Percentiles rank a stretch among this genome's conserved stretches.
These are phyloP conservation scores for Xanthorhoe spadicearia DNA, from an alignment of 2,888 invertebrate species.

Conservation along the genomic window DNA sequence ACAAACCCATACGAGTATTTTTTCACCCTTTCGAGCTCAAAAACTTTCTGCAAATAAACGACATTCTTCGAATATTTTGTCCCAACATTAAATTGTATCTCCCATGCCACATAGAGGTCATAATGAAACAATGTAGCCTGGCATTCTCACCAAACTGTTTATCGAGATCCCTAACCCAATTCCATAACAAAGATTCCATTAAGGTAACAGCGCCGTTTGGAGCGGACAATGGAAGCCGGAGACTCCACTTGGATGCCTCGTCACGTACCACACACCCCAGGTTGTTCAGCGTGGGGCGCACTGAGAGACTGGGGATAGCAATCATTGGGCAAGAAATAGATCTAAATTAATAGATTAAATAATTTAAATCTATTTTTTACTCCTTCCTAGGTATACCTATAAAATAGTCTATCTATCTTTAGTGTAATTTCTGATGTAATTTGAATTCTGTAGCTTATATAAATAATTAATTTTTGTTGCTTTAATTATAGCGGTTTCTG, in stretches of 20 bases:
- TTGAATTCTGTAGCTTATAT: too few species aligned
- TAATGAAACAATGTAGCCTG: not conserved
- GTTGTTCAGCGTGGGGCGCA: conserved; percentile 34
- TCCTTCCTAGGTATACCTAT: too few species aligned
- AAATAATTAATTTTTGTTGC: too few species aligned
- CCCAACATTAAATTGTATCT: not conserved
- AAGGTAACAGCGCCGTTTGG: conserved; percentile 28
- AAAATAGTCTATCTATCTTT: too few species aligned
- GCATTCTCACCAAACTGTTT: not conserved
- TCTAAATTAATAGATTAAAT: too few species aligned
- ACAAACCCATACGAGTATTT: too few species aligned
- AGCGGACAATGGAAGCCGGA: conserved; percentile 46
- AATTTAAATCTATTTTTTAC: too few species aligned
- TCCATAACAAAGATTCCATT: conserved; percentile 32
- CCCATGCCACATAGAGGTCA: not conserved
- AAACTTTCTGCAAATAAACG: not conserved
- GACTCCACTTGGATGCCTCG: conserved; percentile 49
- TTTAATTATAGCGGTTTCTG: too few species aligned
- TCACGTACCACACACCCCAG: conserved; percentile 48
- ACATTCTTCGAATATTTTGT: not conserved
- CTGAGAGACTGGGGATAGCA: conserved; percentile 17
- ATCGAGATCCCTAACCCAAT: conserved; percentile 12
- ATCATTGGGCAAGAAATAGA: too few species aligned
- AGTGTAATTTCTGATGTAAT: too few species aligned
- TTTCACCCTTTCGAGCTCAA: not conserved